Percentiles rank a stretch among this genome's conserved stretches.
These are phyloP conservation scores for Ibidorhyncha struthersii DNA, from an alignment of 2,113 vertebrate genomes.

Conservation along the genomic window DNA sequence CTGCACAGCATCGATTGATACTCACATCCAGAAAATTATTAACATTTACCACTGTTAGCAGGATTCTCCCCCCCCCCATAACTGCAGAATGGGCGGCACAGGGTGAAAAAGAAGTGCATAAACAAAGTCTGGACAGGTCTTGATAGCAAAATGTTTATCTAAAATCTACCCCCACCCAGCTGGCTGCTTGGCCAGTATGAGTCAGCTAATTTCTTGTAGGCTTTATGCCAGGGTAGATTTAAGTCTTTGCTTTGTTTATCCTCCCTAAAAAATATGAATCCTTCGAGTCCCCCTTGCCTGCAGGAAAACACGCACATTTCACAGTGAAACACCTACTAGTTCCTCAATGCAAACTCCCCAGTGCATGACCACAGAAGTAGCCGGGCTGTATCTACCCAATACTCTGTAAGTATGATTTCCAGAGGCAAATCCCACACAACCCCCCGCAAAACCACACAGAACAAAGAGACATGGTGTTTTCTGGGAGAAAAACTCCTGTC, in stretches of 20 bases:
- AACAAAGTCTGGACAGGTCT: constrained; percentile 28
- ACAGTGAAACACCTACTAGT: accelerated
- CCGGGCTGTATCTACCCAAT: accelerated
- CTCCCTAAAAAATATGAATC: background rate
- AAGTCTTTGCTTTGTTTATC: background rate
- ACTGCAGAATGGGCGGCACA: accelerated
- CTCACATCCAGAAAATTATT: background rate
- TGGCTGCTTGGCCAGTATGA: constrained; percentile 4
- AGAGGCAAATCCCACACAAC: background rate
- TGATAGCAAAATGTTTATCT: constrained; percentile 57
- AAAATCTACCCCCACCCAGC: background rate
- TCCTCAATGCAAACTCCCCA: accelerated
- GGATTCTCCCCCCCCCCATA: background rate
- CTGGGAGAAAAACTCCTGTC: accelerated
- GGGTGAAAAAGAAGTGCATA: background rate
- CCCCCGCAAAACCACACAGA: accelerated
- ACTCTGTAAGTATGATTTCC: accelerated
- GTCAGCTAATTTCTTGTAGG: background rate
- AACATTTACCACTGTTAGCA: background rate
- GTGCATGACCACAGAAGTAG: accelerated
- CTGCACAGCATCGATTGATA: accelerated
- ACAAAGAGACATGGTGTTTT: accelerated
- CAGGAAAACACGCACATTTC: accelerated
- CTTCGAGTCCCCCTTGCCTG: background rate
- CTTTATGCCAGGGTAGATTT: background rate